Evolutionary conservation across 2,113 vertebrate genomes (phyloP), one percentile per base, ranked within the genome.

Genomic region (Agapornis roseicollis): DNA sequence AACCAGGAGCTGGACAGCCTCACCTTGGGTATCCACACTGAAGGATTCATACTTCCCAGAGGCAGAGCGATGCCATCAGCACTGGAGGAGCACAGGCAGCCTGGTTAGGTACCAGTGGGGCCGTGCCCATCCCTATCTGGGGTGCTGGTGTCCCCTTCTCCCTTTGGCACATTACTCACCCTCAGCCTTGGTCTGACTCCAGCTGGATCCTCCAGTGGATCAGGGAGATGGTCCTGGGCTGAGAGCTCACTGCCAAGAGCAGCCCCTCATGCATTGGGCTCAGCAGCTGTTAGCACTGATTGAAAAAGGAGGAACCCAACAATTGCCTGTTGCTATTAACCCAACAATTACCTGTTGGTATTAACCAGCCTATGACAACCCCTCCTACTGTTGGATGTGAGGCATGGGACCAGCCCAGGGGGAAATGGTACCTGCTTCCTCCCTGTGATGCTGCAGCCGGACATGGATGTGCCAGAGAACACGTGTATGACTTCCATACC

Each of bases 201-300:
- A 92, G 69, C 44, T 95, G 93, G 92, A 65, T 91, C 42, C 70
- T 81, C n/a, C 4, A 8, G 5, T 39, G 3, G 66, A 72, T 17
- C 1, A 0, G 35, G 64, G 73, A 81, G 49, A 77, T 0, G 12
- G 29, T 47, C 80, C 58, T 11, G 64, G 71, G 82, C 72, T 65
- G 89, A 22, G 8, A 1, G 73, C 60, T 83, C 74, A 3, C 35
- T 56, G 90, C 78, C n/a, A n/a, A n/a, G n/a, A n/a, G n/a, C n/a
- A n/a, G n/a, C n/a, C 95, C 85, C 90, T 17, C 11, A 18, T 24
- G 93, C 70, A 4, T 16, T 12, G 63, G 88, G 80, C 88, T 73
- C 81, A 52, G 88, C 94, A 96, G 92, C 92, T 97, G 93, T 53
- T 61, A 83, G 60, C 66, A 20, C 78, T 92, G 93, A 93, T 96